Conservation (phyloP, 2,797 vertebrate genomes). For the Allobates femoralis region DNA sequence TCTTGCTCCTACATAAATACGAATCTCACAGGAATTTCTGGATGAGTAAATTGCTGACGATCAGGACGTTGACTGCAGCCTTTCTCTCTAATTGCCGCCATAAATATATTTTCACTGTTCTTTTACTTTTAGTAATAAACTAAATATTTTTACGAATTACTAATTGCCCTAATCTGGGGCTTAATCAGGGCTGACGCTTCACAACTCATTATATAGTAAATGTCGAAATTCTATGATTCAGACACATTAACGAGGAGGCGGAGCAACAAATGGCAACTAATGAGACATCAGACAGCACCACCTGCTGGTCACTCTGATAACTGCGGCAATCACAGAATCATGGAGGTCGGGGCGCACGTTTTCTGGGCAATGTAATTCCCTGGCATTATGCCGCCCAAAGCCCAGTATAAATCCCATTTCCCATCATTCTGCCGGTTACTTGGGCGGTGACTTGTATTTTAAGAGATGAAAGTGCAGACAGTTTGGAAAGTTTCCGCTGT, state of each 20-base stretch:
- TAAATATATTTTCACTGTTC: neutral
- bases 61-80: neutral
- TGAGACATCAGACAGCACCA: neutral
- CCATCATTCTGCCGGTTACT: neutral
- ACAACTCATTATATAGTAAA: no score
- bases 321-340: neutral
- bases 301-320: neutral
- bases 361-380: neutral
- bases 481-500: slow-evolving; percentile 3
- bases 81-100: neutral
- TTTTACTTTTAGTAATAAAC: slow-evolving; percentile 9
- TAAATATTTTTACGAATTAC: neutral
- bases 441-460: neutral
- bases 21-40: neutral
- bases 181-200: neutral
- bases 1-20: neutral
- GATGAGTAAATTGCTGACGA: neutral
- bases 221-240: neutral
- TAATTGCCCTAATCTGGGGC: neutral
- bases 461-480: neutral
- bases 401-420: neutral
- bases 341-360: neutral
- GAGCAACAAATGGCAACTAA: neutral
- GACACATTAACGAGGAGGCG: no score
- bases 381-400: neutral